phyloP scores from a whole-genome alignment of 2,888 invertebrate species.

The Drosophila fungiperda region DNA sequence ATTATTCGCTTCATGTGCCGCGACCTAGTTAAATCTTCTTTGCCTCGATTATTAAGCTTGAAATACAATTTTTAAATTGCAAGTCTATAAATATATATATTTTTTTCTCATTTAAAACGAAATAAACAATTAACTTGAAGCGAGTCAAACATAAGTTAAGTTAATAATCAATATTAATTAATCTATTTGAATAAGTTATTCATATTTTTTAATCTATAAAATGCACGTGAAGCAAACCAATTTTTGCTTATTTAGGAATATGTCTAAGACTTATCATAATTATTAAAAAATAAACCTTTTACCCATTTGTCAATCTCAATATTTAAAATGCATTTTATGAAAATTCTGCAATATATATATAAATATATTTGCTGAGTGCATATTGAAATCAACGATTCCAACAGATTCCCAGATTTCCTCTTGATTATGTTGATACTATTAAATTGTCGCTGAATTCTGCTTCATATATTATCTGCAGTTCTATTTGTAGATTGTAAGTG shows the following conservation, averaged over 20 bases:
- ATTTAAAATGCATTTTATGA: neutral
- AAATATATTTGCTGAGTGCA: neutral
- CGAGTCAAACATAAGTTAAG: too few relatives aligned
- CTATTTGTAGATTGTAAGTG: slow-evolving; percentile 6
- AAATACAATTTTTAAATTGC: neutral
- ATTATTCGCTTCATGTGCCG: neutral
- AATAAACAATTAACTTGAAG: neutral
- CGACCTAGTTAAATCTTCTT: neutral
- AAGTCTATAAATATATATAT: neutral
- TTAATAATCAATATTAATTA: neutral
- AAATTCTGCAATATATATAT: neutral
- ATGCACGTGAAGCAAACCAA: neutral
- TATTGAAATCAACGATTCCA: neutral
- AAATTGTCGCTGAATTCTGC: slow-evolving; percentile 35
- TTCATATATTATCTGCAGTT: slow-evolving; percentile 12
- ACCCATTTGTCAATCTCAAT: neutral
- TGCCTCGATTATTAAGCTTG: neutral
- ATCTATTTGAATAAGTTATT: neutral
- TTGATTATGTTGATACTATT: neutral
- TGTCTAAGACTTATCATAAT: neutral
- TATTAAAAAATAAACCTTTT: neutral
- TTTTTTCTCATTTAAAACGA: too few relatives aligned
- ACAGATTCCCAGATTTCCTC: too few relatives aligned
- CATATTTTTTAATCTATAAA: neutral
- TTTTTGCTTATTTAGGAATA: neutral